Percentiles rank a stretch among this genome's conserved stretches.
Evolutionary conservation across 2,888 invertebrate species (phyloP).

Genomic region (Chrysina gloriosa): DNA sequence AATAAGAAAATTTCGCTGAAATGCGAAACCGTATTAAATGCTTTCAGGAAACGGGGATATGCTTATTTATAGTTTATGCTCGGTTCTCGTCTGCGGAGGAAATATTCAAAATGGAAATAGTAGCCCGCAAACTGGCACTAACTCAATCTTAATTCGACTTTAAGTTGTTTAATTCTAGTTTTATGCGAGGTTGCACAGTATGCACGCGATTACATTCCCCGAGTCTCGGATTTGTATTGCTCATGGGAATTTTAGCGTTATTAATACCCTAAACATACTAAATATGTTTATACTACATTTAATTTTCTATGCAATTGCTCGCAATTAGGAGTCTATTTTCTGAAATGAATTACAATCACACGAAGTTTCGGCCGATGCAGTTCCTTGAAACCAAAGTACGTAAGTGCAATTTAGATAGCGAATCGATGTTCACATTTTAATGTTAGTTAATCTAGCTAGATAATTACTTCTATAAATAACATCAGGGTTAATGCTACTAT

Average conservation of each 20-base stretch:
- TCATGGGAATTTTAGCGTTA: conserved; percentile 35
- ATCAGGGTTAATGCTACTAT: background rate
- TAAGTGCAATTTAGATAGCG: conserved; percentile 17
- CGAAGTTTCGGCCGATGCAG: conserved; percentile 18
- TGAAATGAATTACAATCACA: conserved; percentile 24
- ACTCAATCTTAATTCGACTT: conserved; percentile 53
- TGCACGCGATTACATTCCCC: conserved; percentile 48
- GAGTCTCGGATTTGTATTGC: conserved; percentile 30
- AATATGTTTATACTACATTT: conserved; percentile 42
- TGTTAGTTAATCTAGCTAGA: conserved; percentile 25
- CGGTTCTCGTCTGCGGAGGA: conserved; percentile 9
- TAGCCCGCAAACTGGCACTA: conserved; percentile 47
- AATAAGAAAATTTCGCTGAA: conserved; percentile 8
- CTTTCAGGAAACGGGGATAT: conserved; percentile 23
- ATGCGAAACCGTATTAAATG: conserved; percentile 21
- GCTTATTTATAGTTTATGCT: conserved; percentile 32
- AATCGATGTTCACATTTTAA: conserved; percentile 23
- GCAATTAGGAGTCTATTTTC: conserved; percentile 37
- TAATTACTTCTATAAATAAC: conserved; percentile 31
- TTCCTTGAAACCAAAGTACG: conserved; percentile 16
- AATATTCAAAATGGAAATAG: conserved; percentile 41
- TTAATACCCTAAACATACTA: conserved; percentile 39
- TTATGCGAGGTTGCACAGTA: conserved; percentile 48
- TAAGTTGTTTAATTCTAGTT: conserved; percentile 52
- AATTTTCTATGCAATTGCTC: conserved; percentile 41